A percentile compares a stretch with the other conserved stretches of the same genome.
phyloP scores from a whole-genome alignment of 1,140 invertebrate species.

The Phocides pigmalion region DNA sequence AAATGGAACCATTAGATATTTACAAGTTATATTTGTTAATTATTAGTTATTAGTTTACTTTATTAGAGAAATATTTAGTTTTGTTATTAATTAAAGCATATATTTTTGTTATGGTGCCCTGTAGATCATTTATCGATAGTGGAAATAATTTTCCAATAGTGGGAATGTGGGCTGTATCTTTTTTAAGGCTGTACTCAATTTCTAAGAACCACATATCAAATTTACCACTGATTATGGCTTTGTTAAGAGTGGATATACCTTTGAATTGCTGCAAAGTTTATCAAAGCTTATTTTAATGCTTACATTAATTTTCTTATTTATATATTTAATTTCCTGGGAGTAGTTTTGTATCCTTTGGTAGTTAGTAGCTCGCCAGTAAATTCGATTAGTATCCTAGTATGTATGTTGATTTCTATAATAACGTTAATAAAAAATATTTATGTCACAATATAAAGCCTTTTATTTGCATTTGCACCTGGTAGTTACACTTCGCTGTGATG shows the following conservation, averaged over 20 bases:
- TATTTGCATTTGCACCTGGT: conserved; percentile 60
- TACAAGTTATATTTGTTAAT: neutral
- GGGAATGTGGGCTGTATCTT: neutral
- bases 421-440: conserved; percentile 69
- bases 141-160: neutral
- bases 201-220: neutral
- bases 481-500: conserved; percentile 24
- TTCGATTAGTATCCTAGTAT: conserved; percentile 41
- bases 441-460: conserved; percentile 65
- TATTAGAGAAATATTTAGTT: conserved; percentile 7
- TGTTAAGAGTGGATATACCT: neutral
- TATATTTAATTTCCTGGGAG: conserved; percentile 19
- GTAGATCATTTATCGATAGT: neutral
- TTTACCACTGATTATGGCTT: conserved; percentile 39
- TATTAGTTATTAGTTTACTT: conserved; percentile 1
- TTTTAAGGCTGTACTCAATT: neutral
- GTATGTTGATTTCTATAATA: conserved; percentile 37
- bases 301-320: conserved; percentile 41
- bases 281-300: conserved; percentile 67
- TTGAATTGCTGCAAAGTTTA: conserved; percentile 45
- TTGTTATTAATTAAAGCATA: neutral
- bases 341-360: neutral
- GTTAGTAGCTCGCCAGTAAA: conserved; percentile 23
- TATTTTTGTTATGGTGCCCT: neutral
- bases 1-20: neutral